phyloP scores from a whole-genome alignment of 2,888 invertebrate genomes.

The Ennomos fuscantarius region DNA sequence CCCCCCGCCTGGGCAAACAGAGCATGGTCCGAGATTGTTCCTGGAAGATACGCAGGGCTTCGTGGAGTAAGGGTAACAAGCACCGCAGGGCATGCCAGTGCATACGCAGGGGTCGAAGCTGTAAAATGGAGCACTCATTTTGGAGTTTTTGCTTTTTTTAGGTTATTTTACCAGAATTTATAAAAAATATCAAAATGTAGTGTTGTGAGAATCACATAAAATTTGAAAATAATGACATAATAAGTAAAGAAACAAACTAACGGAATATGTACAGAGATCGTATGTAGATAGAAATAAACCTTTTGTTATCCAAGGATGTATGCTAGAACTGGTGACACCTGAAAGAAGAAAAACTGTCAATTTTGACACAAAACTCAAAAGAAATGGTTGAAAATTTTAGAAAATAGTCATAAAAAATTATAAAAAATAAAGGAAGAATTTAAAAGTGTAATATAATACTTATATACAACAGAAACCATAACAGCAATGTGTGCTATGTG shows the following conservation, averaged over 20 bases:
- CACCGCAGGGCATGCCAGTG: constrained; percentile 70
- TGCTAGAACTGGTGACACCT: not conserved
- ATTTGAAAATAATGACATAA: constrained; percentile 5
- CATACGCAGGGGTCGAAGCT: constrained; percentile 77
- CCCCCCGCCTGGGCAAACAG: constrained; percentile 75
- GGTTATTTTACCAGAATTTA: constrained; percentile 29
- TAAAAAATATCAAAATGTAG: constrained; percentile 12
- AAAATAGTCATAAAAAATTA: constrained; percentile 24
- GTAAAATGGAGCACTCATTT: constrained; percentile 79
- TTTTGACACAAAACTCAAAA: constrained; percentile 18
- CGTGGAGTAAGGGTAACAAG: constrained; percentile 73
- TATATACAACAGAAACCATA: not conserved
- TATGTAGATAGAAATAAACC: too few species aligned
- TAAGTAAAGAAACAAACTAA: too few species aligned
- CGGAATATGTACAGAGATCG: too few species aligned
- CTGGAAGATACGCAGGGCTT: constrained; percentile 68
- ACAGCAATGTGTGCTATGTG: constrained; percentile 44
- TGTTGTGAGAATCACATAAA: constrained; percentile 18
- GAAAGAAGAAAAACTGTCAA: constrained; percentile 6
- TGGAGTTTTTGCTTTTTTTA: constrained; percentile 48
- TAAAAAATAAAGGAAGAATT: constrained; percentile 24
- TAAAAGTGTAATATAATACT: constrained; percentile 14
- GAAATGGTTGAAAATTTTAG: constrained; percentile 18
- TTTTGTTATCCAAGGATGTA: not conserved
- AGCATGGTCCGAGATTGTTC: constrained; percentile 68